phyloP scores from a whole-genome alignment of 1,140 invertebrate genomes.

The Fopius arisanus region DNA sequence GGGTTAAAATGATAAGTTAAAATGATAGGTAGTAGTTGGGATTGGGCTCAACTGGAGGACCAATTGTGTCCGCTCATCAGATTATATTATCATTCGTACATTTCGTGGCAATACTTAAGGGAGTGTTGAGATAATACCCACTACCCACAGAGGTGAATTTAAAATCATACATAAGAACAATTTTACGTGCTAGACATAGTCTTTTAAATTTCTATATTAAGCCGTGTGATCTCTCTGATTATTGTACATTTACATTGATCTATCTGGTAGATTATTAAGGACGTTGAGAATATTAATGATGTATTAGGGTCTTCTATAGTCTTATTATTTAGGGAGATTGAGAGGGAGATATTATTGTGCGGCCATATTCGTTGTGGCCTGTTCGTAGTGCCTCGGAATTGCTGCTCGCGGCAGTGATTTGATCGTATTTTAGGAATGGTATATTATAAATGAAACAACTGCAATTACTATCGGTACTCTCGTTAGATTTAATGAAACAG shows the following conservation, averaged over 20 bases:
- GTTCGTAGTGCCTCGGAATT: slow-evolving; percentile 67
- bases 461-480: slow-evolving; percentile 18
- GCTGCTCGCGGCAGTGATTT: slow-evolving; percentile 65
- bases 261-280: slow-evolving; percentile 57
- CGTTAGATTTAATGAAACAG: not conserved
- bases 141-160: slow-evolving; percentile 11
- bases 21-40: slow-evolving; percentile 54
- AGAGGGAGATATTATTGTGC: slow-evolving; percentile 54
- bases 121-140: slow-evolving; percentile 16
- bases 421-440: slow-evolving; percentile 64
- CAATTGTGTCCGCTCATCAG: slow-evolving; percentile 39
- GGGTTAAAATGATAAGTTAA: slow-evolving; percentile 48
- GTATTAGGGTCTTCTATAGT: slow-evolving; percentile 57
- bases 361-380: slow-evolving; percentile 64
- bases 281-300: slow-evolving; percentile 43
- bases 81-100: slow-evolving; percentile 44
- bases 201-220: slow-evolving; percentile 66
- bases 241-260: slow-evolving; percentile 59
- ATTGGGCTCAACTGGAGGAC: slow-evolving; percentile 56
- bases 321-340: slow-evolving; percentile 60
- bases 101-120: slow-evolving; percentile 63
- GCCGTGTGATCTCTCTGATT: slow-evolving; percentile 67
- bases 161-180: slow-evolving; percentile 17
- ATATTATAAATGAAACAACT: slow-evolving; percentile 45
- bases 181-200: slow-evolving; percentile 63